Percentiles rank a stretch among this genome's conserved stretches.
phyloP scores from a whole-genome alignment of 2,888 invertebrate genomes.

The Drosophila mayaguana region DNA sequence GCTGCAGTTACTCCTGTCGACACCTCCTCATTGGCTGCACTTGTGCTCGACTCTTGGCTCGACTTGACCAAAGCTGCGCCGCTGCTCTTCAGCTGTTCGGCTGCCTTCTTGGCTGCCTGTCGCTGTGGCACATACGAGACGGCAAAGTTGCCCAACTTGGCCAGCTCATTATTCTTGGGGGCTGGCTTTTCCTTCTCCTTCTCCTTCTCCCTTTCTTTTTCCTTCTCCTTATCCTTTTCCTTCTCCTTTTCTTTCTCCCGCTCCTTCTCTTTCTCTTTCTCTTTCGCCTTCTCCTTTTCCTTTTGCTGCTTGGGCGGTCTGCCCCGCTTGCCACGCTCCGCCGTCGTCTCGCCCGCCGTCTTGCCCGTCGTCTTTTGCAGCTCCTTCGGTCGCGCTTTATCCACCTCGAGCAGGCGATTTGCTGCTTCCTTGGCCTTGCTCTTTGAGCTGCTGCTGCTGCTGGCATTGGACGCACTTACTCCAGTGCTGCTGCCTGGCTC shows the following conservation, averaged over 20 bases:
- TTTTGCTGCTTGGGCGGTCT: conserved; percentile 81
- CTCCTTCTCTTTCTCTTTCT: not conserved
- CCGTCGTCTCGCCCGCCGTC: conserved; percentile 56
- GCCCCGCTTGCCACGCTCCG: conserved; percentile 83
- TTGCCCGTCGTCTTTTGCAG: conserved; percentile 62
- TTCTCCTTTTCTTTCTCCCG: conserved; percentile 1
- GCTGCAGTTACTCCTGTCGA: conserved; percentile 14
- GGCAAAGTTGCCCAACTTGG: conserved; percentile 86
- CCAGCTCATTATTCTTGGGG: conserved; percentile 80
- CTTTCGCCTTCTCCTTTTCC: conserved; percentile 45
- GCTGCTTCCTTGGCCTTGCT: conserved; percentile 37
- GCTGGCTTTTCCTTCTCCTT: conserved; percentile 2
- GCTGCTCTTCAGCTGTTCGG: conserved; percentile 94
- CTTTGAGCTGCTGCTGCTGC: conserved; percentile 75
- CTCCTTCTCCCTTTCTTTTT: conserved; percentile 51
- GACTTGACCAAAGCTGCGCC: conserved; percentile 87
- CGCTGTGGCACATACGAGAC: conserved; percentile 95
- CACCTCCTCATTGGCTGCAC: conserved; percentile 29
- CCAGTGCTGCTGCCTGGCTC: conserved; percentile 76
- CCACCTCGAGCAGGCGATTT: conserved; percentile 28
- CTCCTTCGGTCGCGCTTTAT: conserved; percentile 73
- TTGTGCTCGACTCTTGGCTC: conserved; percentile 54
- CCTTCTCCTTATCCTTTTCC: conserved; percentile 30
- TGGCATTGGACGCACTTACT: conserved; percentile 2
- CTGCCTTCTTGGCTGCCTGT: conserved; percentile 96